Percentiles rank a stretch among this genome's conserved stretches.
Conservation (phyloP, 2,797 vertebrate species). For the Myiotriccus ornatus region DNA sequence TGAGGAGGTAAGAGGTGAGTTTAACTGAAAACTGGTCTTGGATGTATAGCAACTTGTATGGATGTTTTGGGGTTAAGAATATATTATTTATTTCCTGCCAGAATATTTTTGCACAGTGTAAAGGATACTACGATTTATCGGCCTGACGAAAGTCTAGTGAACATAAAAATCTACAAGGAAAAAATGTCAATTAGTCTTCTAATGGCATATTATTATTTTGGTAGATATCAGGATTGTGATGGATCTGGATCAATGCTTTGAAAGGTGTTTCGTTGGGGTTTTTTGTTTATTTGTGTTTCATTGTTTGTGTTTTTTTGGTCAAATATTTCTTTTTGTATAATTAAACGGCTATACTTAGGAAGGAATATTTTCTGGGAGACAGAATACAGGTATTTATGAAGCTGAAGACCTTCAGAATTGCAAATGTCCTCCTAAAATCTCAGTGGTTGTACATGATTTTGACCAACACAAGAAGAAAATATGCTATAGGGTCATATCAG, state of each 20-base stretch:
- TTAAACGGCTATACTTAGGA: not conserved
- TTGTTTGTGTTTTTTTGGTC: not conserved
- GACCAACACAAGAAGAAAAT: not conserved
- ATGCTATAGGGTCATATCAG: not conserved
- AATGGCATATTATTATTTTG: not conserved
- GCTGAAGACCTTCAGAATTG: not conserved
- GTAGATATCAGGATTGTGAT: not conserved
- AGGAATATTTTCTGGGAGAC: not conserved
- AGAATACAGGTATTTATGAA: not conserved
- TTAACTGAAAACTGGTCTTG: not conserved
- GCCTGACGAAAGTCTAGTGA: not conserved
- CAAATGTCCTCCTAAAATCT: not conserved
- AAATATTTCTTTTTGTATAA: not conserved
- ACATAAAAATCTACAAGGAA: slow-evolving; percentile 18
- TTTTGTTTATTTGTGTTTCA: not conserved
- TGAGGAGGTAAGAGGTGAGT: not conserved
- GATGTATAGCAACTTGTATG: not conserved
- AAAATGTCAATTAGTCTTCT: not conserved
- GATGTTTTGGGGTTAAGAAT: not conserved
- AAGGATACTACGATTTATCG: not conserved
- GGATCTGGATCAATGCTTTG: not conserved
- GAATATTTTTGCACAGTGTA: not conserved
- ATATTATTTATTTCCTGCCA: not conserved
- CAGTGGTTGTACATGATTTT: not conserved
- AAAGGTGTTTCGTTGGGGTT: not conserved